phyloP scores from a whole-genome alignment of 2,888 invertebrate species.

The Pammene aurita region DNA sequence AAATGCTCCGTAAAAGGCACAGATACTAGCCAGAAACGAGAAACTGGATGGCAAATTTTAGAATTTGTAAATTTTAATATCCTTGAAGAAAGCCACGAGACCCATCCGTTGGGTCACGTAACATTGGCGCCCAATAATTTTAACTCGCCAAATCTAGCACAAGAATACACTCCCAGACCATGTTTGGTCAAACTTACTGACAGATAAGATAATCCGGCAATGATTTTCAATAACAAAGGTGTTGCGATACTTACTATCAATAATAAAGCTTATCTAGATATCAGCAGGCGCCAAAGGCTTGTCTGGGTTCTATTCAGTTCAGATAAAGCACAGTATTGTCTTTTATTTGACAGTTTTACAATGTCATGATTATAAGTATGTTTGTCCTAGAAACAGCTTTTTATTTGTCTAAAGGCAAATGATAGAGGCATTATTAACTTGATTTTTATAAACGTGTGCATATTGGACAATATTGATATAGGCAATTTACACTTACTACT shows the following conservation, averaged over 20 bases:
- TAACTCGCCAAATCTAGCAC: not conserved
- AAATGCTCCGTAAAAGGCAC: too few relatives aligned
- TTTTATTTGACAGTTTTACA: not conserved
- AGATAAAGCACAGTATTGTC: constrained; percentile 8
- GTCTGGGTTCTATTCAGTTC: not conserved
- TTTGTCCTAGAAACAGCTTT: too few relatives aligned
- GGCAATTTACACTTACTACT: too few relatives aligned
- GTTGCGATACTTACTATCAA: constrained; percentile 25
- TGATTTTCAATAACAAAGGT: constrained; percentile 39
- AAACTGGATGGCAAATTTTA: not conserved
- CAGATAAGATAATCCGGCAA: constrained; percentile 41
- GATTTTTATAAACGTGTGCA: too few relatives aligned
- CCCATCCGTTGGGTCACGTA: too few relatives aligned
- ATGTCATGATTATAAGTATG: too few relatives aligned
- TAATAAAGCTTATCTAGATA: constrained; percentile 17
- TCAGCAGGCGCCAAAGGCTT: constrained; percentile 19
- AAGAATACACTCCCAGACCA: constrained; percentile 18
- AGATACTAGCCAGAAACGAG: too few relatives aligned
- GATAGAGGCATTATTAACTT: too few relatives aligned
- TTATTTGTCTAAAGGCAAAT: too few relatives aligned
- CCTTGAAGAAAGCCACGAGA: too few relatives aligned
- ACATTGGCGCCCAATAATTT: not conserved
- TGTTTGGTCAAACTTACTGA: constrained; percentile 35
- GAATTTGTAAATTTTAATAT: too few relatives aligned
- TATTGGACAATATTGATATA: too few relatives aligned